Conservation (phyloP, 2,888 invertebrate species). For the Scelioninae gen. 2 region DNA sequence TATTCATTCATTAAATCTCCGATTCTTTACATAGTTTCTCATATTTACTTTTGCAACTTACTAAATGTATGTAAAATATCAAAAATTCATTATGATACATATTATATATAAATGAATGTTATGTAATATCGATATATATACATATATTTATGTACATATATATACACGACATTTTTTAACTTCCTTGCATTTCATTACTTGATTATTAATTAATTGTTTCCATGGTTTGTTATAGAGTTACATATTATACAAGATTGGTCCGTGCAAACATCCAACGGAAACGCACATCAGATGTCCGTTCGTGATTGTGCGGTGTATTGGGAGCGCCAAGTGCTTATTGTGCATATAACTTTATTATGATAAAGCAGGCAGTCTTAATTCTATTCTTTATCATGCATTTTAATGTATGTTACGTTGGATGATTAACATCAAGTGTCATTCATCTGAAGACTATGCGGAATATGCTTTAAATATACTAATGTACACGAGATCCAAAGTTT, state of each 20-base stretch:
- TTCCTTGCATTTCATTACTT: conserved; percentile 27
- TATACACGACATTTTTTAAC: conserved; percentile 54
- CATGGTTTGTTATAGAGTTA: conserved; percentile 6
- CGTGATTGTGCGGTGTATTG: conserved; percentile 36
- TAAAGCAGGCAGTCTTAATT: conserved; percentile 58
- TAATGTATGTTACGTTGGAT: conserved; percentile 8
- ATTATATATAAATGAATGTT: conserved; percentile 43
- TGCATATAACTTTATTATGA: conserved; percentile 35
- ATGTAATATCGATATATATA: conserved; percentile 52
- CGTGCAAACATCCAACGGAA: conserved; percentile 18
- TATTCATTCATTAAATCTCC: conserved; percentile 28
- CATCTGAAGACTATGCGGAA: conserved; percentile 61
- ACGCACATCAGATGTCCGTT: conserved; percentile 17
- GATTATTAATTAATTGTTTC: conserved; percentile 7
- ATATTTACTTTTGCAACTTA: conserved; percentile 42
- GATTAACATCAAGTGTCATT: conserved; percentile 2
- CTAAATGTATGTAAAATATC: conserved; percentile 55
- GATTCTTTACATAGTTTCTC: conserved; percentile 29
- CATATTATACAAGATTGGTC: conserved; percentile 38
- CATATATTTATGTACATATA: conserved; percentile 48
- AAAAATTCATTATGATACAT: conserved; percentile 45
- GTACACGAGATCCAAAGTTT: conserved; percentile 73
- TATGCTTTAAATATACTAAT: conserved; percentile 67
- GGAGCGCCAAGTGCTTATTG: conserved; percentile 38
- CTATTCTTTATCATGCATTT: conserved; percentile 45